Base-by-base conservation (phyloP, 2,113 vertebrate genomes). In the Lethenteron reissneri region DNA sequence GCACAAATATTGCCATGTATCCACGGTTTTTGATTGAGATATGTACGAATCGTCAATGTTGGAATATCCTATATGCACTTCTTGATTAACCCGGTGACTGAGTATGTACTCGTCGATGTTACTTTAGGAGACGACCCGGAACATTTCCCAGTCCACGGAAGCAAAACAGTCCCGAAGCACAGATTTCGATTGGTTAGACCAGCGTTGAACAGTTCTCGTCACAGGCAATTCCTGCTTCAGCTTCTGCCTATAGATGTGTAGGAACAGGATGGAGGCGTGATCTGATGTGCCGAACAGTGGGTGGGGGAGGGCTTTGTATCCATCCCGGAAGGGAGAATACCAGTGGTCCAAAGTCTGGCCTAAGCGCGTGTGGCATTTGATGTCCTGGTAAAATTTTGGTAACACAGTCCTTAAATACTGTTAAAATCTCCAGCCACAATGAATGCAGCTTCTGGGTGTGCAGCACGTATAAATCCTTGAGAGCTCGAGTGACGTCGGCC, bases 201-300 rank as follows among this genome's bases (percentile, higher is more conserved):
- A 64, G 60, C 60, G 60, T 64, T 64, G 60, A 17, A 64, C 17
- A 17, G 60, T 64, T 64, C 60, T 64, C 60, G 60, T 64, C 60
- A 64, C 60, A 14, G 60, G 17, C 60, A 14, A 14, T 64, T 64
- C 60, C 60, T 17, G 60, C 17, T 64, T 64, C 60, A 64, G 60
- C 3, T 64, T 19, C 60, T 64, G 17, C 60, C 60, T 64, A 64
- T 64, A 5, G 60, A 64, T 64, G 60, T 6, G 60, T 64, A 64
- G 60, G 14, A 64, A 64, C 60, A 64, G 60, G 14, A 64, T 64
- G 17, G 60, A 64, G 60, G 60, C 60, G 17, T 64, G 60, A 64
- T 64, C 60, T 64, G 60, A 64, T 64, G 14, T 64, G 60, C 60
- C 60, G 60, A 64, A 64, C 14, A 19, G 60, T 15, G 60, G 5